Evolutionary conservation across 2,888 invertebrate species (phyloP).

Genomic region (Abscondita cerata): DNA sequence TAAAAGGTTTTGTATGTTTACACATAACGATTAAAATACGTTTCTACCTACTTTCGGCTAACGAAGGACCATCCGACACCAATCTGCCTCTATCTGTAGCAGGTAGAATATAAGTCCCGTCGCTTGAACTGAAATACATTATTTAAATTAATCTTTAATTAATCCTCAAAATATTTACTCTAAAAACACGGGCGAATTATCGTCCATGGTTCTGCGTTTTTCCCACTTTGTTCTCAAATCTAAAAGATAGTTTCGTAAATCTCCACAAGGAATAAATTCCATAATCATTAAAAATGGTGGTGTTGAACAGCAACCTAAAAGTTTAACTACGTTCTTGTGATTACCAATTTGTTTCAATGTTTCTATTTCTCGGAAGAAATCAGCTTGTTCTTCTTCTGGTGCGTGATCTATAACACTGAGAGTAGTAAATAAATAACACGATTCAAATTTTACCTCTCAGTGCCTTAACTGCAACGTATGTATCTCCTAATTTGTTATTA

Average conservation of each 20-base stretch:
- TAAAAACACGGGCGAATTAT: constrained; percentile 18
- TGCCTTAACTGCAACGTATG: constrained; percentile 76
- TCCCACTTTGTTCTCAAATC: constrained; percentile 57
- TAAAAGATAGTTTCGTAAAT: constrained; percentile 70
- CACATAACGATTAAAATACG: too few species aligned
- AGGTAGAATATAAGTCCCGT: constrained; percentile 43
- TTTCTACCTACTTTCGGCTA: constrained; percentile 63
- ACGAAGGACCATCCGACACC: constrained; percentile 52
- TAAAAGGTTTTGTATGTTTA: not conserved
- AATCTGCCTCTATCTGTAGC: constrained; percentile 34
- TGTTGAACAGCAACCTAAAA: constrained; percentile 77
- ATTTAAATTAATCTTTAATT: not conserved
- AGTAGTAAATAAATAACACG: too few species aligned
- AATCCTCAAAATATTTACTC: constrained; percentile 11
- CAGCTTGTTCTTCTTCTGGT: constrained; percentile 67
- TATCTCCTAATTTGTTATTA: constrained; percentile 59
- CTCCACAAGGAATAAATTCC: constrained; percentile 81
- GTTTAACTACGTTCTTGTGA: constrained; percentile 77
- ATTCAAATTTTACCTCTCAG: constrained; percentile 66
- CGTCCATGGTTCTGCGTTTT: constrained; percentile 32
- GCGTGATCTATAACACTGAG: constrained; percentile 51
- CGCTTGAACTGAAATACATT: constrained; percentile 42
- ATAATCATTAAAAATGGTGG: constrained; percentile 77
- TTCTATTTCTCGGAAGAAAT: constrained; percentile 78
- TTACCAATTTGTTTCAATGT: constrained; percentile 79